These are phyloP conservation scores for Alsophila aescularia DNA, from an alignment of 2,888 invertebrate species.

Conservation along the genomic window DNA sequence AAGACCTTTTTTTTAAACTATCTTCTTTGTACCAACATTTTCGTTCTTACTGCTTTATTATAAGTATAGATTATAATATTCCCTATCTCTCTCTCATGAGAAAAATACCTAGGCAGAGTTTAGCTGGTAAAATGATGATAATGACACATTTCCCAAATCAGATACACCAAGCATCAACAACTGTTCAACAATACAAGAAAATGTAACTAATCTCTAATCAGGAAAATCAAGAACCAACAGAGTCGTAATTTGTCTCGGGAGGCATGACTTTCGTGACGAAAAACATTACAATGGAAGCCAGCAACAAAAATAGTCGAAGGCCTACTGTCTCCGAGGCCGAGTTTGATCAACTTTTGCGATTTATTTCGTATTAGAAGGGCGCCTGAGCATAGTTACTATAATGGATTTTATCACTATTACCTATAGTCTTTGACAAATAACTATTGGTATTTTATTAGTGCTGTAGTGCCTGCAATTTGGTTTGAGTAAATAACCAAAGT, in stretches of 20 bases:
- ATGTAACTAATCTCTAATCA: too few relatives aligned
- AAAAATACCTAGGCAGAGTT: too few relatives aligned
- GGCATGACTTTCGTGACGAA: slow-evolving; percentile 35
- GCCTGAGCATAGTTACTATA: slow-evolving; percentile 4
- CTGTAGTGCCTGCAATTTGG: too few relatives aligned
- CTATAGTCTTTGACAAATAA: slow-evolving; percentile 16
- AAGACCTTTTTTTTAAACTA: too few relatives aligned
- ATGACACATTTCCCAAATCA: too few relatives aligned
- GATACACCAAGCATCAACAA: not conserved
- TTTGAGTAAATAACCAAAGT: too few relatives aligned
- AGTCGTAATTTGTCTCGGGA: slow-evolving; percentile 30
- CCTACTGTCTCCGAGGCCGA: slow-evolving; percentile 32
- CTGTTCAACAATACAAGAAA: too few relatives aligned
- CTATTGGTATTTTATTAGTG: slow-evolving; percentile 5
- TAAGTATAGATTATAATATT: too few relatives aligned
- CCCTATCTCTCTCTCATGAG: too few relatives aligned
- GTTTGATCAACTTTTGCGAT: slow-evolving; percentile 29
- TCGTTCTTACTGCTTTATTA: too few relatives aligned
- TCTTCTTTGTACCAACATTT: too few relatives aligned
- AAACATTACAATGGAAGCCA: slow-evolving; percentile 32
- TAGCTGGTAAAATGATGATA: too few relatives aligned
- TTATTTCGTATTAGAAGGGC: slow-evolving; percentile 28
- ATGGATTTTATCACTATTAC: slow-evolving; percentile 3
- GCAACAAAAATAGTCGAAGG: slow-evolving; percentile 35
- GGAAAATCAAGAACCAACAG: slow-evolving; percentile 18